A percentile compares a stretch with the other conserved stretches of the same genome.
These are phyloP conservation scores for Dendrocincla fuliginosa DNA, from an alignment of 2,797 vertebrate species.

Conservation along the genomic window DNA sequence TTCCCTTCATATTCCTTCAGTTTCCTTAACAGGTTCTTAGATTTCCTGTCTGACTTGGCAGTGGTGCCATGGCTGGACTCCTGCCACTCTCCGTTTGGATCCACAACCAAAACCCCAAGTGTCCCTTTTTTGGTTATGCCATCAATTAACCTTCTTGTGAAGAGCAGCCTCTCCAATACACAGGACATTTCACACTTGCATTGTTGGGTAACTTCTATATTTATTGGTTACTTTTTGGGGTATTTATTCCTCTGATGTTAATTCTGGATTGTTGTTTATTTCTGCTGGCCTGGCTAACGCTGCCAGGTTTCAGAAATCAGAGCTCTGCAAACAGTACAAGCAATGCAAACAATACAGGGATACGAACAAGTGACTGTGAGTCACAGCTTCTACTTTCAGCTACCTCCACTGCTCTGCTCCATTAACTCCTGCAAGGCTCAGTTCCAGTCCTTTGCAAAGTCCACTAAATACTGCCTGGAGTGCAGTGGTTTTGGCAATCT, in stretches of 20 bases:
- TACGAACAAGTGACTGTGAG: background rate
- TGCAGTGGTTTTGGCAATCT: background rate
- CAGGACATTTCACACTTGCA: background rate
- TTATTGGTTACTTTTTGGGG: background rate
- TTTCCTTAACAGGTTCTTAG: background rate
- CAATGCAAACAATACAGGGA: background rate
- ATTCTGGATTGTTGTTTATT: slow-evolving; percentile 1
- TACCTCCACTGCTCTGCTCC: background rate
- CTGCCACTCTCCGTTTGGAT: background rate
- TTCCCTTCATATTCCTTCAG: background rate
- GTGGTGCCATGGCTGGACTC: background rate
- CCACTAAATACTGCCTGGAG: background rate
- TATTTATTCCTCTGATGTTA: background rate
- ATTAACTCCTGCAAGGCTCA: slow-evolving; percentile 13
- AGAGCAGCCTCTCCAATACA: background rate
- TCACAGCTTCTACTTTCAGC: background rate
- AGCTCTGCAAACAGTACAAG: background rate
- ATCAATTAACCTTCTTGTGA: background rate
- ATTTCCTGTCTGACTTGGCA: background rate
- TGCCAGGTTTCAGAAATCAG: background rate
- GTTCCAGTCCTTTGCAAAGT: background rate
- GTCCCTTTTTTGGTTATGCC: background rate
- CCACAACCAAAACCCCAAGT: background rate
- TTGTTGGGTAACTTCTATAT: background rate
- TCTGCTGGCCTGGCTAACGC: background rate